Base-by-base conservation (phyloP, 2,888 invertebrate species). In the Chironomus tentans region DNA sequence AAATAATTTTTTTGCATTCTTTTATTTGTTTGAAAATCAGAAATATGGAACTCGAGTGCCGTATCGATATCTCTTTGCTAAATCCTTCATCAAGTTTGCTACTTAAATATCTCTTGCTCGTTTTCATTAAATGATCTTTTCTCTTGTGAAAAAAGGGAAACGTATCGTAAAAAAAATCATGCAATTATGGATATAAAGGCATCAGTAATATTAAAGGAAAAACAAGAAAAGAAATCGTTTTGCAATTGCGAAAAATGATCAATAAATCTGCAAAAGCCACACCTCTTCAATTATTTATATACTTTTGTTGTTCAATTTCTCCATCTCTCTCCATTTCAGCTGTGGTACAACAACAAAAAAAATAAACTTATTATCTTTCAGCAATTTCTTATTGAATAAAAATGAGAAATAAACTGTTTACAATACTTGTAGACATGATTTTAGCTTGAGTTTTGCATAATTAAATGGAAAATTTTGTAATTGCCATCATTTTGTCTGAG, bases 241-340 rank as follows among this genome's bases (percentile, higher is more conserved):
- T 76, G 68, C 69, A 69, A 69, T 76, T 76, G 76, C 69, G 76
- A 76, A 76, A 76, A 76, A 76, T 76, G 76, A 69, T 76, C 76
- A 76, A 69, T 69, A 76, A 76, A 69, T 76, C 56, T 76, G 69
- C 28, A 24, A 65, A 76, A 76, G 62, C 76, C 76, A 76, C 76
- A 76, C 76, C 76, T 76, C 76, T 69, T 69, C 69, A 69, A 69
- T 69, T 76, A 76, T 69, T 76, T 69, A 69, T 76, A 68, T 76
- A 47, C n/a, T 13, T 74, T 71, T 56, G 65, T 18, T 62, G 73
- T 24, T 74, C 68, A 38, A 56, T 65, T 50, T 47, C 21, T 24
- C 21, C 22, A 24, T 21, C 21, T 65, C 24, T 65, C 21, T 65
- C 12, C 12, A 18, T 65, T 21, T 65, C 22, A 21, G 13, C 65